Conservation (phyloP, 2,888 invertebrate genomes). For the Chrysina gloriosa region DNA sequence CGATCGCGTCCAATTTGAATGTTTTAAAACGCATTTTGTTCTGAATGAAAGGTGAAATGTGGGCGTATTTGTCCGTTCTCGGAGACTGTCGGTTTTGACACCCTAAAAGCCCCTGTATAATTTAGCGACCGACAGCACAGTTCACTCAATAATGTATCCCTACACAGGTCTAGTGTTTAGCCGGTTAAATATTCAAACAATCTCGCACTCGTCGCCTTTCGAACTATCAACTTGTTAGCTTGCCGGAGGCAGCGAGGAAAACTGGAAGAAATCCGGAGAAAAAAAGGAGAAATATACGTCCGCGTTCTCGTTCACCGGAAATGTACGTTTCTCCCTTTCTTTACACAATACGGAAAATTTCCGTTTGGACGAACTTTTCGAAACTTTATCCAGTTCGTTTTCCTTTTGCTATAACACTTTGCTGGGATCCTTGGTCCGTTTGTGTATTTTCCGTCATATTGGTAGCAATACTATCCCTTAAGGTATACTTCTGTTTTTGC, state of each 20-base stretch:
- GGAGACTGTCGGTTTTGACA: conserved; percentile 58
- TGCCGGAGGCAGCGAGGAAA: not conserved
- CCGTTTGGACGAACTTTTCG: too few relatives aligned
- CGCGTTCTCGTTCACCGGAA: not conserved
- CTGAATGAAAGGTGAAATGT: conserved; percentile 39
- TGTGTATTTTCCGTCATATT: too few relatives aligned
- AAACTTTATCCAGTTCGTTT: too few relatives aligned
- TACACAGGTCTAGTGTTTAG: conserved; percentile 67
- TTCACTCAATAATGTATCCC: conserved; percentile 64
- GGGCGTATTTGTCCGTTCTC: conserved; percentile 37
- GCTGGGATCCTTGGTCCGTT: too few relatives aligned
- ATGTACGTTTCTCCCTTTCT: not conserved
- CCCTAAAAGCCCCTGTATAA: conserved; percentile 65
- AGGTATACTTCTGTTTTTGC: too few relatives aligned
- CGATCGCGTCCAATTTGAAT: conserved; percentile 30
- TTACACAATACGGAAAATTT: too few relatives aligned
- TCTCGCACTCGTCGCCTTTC: conserved; percentile 52
- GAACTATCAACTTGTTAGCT: conserved; percentile 45
- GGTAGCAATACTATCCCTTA: too few relatives aligned
- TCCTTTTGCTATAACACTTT: too few relatives aligned
- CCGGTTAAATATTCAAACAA: conserved; percentile 63
- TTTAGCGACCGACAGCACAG: conserved; percentile 64
- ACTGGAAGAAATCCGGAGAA: not conserved
- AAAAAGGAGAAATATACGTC: not conserved
- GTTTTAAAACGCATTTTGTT: conserved; percentile 37